A percentile compares a stretch with the other conserved stretches of the same genome.
Conservation (phyloP, 2,113 vertebrate species). For the Parotia lawesii region DNA sequence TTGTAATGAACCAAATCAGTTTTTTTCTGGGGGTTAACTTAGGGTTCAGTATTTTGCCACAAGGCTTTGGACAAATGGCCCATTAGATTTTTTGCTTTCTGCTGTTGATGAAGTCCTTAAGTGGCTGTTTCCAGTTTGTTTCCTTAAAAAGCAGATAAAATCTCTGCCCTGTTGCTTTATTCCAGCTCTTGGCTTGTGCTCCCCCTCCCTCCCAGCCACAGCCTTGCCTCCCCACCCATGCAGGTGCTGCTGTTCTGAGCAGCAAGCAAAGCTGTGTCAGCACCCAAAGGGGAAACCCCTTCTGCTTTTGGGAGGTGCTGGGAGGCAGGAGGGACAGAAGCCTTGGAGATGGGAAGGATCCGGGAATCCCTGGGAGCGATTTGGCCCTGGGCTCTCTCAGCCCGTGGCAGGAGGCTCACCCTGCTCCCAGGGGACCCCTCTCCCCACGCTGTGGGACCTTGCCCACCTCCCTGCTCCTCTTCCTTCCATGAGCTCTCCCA, state of each 20-base stretch:
- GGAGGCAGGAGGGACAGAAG: not conserved
- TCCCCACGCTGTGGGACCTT: fast-evolving
- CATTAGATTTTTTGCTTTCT: not conserved
- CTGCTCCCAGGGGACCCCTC: not conserved
- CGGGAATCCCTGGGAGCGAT: fast-evolving
- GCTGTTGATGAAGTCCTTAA: not conserved
- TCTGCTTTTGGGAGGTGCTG: not conserved
- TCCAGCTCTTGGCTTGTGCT: not conserved
- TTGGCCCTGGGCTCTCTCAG: not conserved
- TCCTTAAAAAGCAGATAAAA: not conserved
- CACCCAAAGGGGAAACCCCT: not conserved
- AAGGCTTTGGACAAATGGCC: not conserved
- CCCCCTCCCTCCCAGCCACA: not conserved
- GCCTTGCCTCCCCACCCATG: not conserved
- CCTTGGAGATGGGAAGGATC: not conserved
- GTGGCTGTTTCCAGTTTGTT: not conserved
- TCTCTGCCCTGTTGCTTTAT: not conserved
- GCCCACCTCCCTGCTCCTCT: not conserved
- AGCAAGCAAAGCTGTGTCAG: not conserved
- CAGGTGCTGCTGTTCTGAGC: not conserved
- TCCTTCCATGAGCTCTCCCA: fast-evolving
- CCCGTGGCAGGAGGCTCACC: fast-evolving
- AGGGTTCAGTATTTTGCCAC: not conserved
- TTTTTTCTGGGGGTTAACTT: not conserved
- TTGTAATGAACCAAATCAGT: not conserved